Conservation (phyloP, 2,113 vertebrate genomes). For the Oxyruncus cristatus region DNA sequence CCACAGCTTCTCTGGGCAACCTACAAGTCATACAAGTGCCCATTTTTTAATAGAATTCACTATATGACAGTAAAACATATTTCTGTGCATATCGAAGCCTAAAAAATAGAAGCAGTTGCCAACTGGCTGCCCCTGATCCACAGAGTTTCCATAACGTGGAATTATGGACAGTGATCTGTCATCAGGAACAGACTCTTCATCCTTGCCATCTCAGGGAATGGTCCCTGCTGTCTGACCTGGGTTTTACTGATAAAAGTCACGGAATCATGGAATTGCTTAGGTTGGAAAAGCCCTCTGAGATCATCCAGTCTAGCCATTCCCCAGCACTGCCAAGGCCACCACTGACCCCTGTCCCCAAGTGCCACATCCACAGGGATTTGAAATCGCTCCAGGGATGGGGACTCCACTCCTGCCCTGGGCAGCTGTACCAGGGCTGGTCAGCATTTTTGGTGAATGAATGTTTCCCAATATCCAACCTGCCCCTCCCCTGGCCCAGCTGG, state of each 20-base stretch:
- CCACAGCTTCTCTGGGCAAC: not conserved
- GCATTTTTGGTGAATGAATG: not conserved
- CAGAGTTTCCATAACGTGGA: too few relatives aligned
- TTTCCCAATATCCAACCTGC: rapidly evolving
- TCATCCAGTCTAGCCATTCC: not conserved
- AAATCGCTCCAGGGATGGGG: not conserved
- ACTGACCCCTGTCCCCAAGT: rapidly evolving
- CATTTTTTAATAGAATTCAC: not conserved
- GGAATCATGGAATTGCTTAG: not conserved
- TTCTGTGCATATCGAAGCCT: not conserved
- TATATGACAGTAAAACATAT: not conserved
- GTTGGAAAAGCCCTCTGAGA: not conserved
- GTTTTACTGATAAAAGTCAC: not conserved
- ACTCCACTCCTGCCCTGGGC: not conserved
- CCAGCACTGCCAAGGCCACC: not conserved
- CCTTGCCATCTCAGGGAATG: not conserved
- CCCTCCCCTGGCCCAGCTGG: not conserved
- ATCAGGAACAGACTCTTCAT: not conserved
- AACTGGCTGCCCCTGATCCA: not conserved
- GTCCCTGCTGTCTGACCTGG: not conserved
- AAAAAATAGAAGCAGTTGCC: not conserved
- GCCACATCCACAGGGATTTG: not conserved
- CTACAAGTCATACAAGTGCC: not conserved
- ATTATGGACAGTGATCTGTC: not conserved
- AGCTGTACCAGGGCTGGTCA: not conserved